These are phyloP conservation scores for Perodicticus potto DNA, from an alignment of 2,797 vertebrate species.

Conservation along the genomic window DNA sequence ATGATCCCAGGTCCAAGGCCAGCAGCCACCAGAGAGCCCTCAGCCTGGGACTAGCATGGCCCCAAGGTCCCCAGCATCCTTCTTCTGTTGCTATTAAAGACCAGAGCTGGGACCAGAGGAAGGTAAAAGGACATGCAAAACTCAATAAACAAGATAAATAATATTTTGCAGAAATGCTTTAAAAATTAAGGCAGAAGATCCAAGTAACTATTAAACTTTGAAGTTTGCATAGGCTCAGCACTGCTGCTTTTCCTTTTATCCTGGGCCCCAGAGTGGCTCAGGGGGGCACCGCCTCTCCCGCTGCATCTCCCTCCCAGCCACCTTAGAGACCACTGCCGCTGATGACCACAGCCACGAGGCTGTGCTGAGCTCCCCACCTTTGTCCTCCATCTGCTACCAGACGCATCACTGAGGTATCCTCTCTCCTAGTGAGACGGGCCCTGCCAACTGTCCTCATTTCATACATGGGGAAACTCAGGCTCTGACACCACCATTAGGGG, in stretches of 20 bases:
- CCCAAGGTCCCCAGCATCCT: fast-evolving
- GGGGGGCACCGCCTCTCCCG: fast-evolving
- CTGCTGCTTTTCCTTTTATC: neutral
- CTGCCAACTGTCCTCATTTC: neutral
- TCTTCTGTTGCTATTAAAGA: neutral
- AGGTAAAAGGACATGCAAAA: neutral
- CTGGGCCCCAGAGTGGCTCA: fast-evolving
- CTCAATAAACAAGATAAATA: neutral
- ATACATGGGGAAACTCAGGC: neutral
- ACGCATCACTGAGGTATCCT: neutral
- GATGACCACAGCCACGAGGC: neutral
- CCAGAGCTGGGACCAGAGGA: neutral
- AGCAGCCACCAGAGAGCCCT: neutral
- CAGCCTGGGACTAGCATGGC: neutral
- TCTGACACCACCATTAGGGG: neutral
- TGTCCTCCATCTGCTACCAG: neutral
- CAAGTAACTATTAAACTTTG: neutral
- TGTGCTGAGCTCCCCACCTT: neutral
- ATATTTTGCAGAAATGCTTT: neutral
- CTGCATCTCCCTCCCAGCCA: no score
- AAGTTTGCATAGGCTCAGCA: neutral
- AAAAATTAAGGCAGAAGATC: neutral
- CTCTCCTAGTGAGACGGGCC: neutral
- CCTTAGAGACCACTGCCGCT: neutral
- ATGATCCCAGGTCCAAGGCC: neutral